phyloP scores from a whole-genome alignment of 1,140 invertebrate species.

The Homalodisca vitripennis region DNA sequence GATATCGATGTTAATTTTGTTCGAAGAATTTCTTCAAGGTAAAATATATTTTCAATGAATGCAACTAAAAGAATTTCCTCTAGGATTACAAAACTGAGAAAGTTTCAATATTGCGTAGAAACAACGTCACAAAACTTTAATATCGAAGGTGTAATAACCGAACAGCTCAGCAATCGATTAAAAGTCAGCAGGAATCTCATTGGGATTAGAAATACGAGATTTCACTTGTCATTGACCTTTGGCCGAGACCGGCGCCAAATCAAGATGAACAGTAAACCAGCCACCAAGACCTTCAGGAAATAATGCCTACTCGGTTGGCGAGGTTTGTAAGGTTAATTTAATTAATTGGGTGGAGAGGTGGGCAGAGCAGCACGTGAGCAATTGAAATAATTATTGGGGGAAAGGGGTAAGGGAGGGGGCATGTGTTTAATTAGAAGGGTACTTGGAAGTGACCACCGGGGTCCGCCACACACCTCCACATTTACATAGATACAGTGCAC shows the following conservation, averaged over 20 bases:
- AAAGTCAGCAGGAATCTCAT: no score
- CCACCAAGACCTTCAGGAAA: background rate
- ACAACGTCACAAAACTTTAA: no score
- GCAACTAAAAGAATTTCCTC: no score
- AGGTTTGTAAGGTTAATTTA: background rate
- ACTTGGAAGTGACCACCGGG: constrained; percentile 24
- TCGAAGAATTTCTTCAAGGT: no score
- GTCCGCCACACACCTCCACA: constrained; percentile 7
- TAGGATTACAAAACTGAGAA: no score
- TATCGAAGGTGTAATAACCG: background rate
- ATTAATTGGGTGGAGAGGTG: background rate
- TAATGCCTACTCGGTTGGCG: background rate
- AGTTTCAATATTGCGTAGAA: no score
- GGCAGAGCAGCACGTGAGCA: constrained; percentile 12
- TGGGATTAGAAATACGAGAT: no score
- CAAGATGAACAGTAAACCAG: background rate
- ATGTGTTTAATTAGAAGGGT: constrained; percentile 22
- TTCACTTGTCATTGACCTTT: no score
- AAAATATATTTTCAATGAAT: no score
- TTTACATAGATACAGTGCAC: constrained; percentile 14
- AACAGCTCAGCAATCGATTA: no score
- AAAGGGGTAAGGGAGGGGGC: background rate
- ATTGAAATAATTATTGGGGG: constrained; percentile 25
- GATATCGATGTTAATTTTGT: no score
- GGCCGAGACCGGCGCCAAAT: background rate